These are phyloP conservation scores for Cherax quadricarinatus DNA, from an alignment of 1,140 invertebrate species.

Conservation along the genomic window DNA sequence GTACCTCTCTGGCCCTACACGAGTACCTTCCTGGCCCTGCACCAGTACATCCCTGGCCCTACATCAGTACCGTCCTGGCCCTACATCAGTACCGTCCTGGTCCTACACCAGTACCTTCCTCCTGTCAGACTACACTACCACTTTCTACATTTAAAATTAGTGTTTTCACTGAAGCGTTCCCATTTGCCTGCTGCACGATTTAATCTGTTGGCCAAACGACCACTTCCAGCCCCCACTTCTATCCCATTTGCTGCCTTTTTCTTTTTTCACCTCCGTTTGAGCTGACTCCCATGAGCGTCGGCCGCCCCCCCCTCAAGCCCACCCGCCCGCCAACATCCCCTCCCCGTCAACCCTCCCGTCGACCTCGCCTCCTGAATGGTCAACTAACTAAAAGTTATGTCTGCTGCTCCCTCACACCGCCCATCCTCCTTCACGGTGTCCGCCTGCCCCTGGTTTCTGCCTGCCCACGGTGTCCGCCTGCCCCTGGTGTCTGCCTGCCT, in stretches of 20 bases:
- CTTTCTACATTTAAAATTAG: constrained; percentile 40
- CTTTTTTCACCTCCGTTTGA: constrained; percentile 45
- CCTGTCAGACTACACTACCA: background rate
- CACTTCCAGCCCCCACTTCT: constrained; percentile 37
- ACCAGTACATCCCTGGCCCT: too few relatives aligned
- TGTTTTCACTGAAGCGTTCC: constrained; percentile 27
- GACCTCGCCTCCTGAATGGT: constrained; percentile 5
- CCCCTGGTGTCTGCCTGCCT: too few relatives aligned
- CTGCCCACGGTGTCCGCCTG: too few relatives aligned
- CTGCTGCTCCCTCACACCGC: background rate
- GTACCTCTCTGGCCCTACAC: too few relatives aligned
- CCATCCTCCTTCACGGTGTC: too few relatives aligned
- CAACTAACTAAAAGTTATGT: constrained; percentile 26
- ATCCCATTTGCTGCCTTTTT: constrained; percentile 15
- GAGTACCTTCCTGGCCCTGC: too few relatives aligned
- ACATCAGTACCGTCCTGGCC: too few relatives aligned
- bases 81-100: too few relatives aligned
- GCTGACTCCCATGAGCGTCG: constrained; percentile 19
- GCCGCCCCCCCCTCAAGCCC: too few relatives aligned
- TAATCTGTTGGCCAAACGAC: constrained; percentile 41
- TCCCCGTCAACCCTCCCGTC: background rate
- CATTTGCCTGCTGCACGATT: constrained; percentile 36
- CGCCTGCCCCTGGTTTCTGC: too few relatives aligned
- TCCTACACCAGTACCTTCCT: too few relatives aligned
- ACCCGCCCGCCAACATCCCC: too few relatives aligned